Evolutionary conservation across 2,797 vertebrate species (phyloP).

Genomic region (Allobates femoralis): DNA sequence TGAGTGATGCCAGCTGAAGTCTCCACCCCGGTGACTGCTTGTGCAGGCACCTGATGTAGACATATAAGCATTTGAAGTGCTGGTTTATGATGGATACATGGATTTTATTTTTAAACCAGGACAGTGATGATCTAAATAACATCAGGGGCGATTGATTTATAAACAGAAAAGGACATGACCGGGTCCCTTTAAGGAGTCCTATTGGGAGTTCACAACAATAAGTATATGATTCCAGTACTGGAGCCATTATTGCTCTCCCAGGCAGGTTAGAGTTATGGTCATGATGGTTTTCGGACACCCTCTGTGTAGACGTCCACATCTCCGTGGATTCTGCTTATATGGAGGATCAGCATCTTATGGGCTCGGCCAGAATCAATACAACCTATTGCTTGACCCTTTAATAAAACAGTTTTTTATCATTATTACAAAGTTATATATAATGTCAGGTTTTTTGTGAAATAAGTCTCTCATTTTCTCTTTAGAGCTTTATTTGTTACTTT

Average conservation of each 20-base stretch:
- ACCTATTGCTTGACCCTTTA: background rate
- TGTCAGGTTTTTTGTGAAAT: background rate
- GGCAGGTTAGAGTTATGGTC: background rate
- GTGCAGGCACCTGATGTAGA: too few species aligned
- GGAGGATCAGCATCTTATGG: background rate
- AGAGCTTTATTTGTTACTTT: too few species aligned
- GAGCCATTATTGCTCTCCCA: constrained; percentile 23
- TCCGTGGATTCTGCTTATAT: background rate
- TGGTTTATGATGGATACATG: too few species aligned
- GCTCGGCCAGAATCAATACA: background rate
- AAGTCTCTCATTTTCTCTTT: background rate
- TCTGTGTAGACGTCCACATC: background rate
- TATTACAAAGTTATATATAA: background rate
- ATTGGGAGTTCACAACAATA: constrained; percentile 8
- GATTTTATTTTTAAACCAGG: too few species aligned
- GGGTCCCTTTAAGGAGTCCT: constrained; percentile 1
- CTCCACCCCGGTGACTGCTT: too few species aligned
- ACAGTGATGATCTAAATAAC: too few species aligned
- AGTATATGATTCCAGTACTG: background rate
- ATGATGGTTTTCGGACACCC: background rate
- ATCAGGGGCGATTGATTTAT: too few species aligned
- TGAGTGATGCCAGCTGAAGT: too few species aligned
- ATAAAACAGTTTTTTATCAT: background rate
- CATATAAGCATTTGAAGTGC: too few species aligned
- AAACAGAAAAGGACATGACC: too few species aligned